Evolutionary conservation across 1,140 invertebrate species (phyloP).

Genomic region (Schlechtendalia chinensis): DNA sequence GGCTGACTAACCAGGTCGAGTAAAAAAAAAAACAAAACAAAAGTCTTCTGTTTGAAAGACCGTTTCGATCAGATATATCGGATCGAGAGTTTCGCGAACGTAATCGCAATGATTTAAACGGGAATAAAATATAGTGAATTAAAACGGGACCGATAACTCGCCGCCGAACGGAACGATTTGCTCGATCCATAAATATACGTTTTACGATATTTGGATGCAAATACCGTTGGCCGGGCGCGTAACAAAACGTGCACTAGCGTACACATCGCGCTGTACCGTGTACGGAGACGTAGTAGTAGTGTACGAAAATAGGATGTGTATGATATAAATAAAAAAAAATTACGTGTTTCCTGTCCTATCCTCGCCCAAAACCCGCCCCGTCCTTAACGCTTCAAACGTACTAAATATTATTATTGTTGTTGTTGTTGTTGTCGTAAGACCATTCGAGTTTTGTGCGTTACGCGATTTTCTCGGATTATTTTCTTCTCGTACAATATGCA

Average conservation of each 20-base stretch:
- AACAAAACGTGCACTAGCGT: neutral
- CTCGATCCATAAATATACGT: neutral
- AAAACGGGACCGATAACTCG: neutral
- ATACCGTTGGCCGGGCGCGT: neutral
- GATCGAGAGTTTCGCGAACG: neutral
- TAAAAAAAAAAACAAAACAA: no score
- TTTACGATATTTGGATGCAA: neutral
- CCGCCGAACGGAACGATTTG: neutral
- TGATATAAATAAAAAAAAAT: neutral
- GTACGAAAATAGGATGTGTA: no score
- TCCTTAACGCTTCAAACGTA: no score
- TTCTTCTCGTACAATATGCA: conserved; percentile 6
- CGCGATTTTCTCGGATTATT: neutral
- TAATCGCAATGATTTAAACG: neutral
- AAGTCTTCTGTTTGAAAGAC: no score
- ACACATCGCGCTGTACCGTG: neutral
- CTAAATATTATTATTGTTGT: no score
- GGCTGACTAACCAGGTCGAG: no score
- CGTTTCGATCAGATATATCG: no score
- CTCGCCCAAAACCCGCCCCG: no score
- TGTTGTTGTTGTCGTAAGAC: neutral
- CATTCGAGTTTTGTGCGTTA: neutral
- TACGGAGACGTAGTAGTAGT: no score
- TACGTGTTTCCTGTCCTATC: neutral
- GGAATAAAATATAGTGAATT: conserved; percentile 14